These are phyloP conservation scores for Cinara cedri DNA, from an alignment of 2,888 invertebrate genomes.

Conservation along the genomic window DNA sequence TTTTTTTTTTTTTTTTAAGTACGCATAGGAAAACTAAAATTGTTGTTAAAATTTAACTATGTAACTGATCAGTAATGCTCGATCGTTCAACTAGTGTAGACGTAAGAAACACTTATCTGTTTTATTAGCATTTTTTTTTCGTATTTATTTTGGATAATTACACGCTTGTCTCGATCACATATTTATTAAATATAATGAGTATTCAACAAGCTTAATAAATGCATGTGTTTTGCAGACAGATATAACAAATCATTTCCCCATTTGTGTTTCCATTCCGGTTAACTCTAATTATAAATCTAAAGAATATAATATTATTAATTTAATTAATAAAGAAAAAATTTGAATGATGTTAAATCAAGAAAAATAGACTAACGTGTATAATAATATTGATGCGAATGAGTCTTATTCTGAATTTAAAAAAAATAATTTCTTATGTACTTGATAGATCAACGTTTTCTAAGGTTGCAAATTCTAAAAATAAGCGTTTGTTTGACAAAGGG, in stretches of 20 bases:
- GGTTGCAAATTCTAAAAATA: background rate
- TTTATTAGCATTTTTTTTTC: no score
- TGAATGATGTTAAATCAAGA: no score
- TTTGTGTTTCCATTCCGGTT: conserved; percentile 4
- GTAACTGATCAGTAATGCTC: no score
- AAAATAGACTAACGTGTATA: background rate
- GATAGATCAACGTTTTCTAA: background rate
- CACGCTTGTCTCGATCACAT: conserved; percentile 8
- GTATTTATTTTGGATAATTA: no score
- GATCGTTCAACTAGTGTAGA: no score
- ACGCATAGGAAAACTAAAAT: no score
- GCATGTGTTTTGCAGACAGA: background rate
- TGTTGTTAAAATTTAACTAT: no score
- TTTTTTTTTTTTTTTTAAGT: no score
- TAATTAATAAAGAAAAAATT: no score
- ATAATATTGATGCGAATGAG: background rate
- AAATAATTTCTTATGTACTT: background rate
- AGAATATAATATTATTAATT: no score
- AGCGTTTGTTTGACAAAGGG: no score
- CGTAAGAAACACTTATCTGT: no score
- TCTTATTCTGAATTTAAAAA: background rate
- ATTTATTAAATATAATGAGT: background rate
- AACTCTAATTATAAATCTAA: background rate
- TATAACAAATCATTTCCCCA: conserved; percentile 5
- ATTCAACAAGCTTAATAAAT: background rate